phyloP scores from a whole-genome alignment of 2,888 invertebrate genomes.

The Plemyria rubiginata region DNA sequence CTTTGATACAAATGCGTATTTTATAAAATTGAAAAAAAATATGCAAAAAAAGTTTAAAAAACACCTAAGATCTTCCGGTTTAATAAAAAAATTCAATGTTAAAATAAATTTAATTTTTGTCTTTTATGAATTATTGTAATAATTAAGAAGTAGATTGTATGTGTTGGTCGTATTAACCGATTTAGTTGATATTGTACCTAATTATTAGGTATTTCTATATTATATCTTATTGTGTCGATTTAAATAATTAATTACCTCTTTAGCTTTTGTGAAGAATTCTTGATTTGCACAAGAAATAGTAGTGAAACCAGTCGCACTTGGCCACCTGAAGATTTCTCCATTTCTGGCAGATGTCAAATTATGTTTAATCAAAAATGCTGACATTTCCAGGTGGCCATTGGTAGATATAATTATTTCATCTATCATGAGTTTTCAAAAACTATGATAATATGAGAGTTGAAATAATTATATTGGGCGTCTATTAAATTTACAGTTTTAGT shows the following conservation, averaged over 20 bases:
- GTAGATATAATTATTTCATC: slow-evolving; percentile 36
- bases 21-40: slow-evolving; percentile 72
- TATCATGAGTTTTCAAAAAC: slow-evolving; percentile 22
- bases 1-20: slow-evolving; percentile 84
- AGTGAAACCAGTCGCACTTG: slow-evolving; percentile 65
- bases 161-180: slow-evolving; percentile 80
- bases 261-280: slow-evolving; percentile 80
- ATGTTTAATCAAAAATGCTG: slow-evolving; percentile 18
- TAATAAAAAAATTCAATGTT: slow-evolving; percentile 67
- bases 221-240: slow-evolving; percentile 81
- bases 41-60: slow-evolving; percentile 67
- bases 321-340: slow-evolving; percentile 47
- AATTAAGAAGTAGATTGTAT: slow-evolving; percentile 80
- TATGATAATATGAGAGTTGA: slow-evolving; percentile 27
- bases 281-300: slow-evolving; percentile 82
- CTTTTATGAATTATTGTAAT: slow-evolving; percentile 78
- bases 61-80: slow-evolving; percentile 81
- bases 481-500: slow-evolving; percentile 62
- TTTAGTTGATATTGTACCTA: slow-evolving; percentile 82
- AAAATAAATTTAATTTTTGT: slow-evolving; percentile 73
- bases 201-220: slow-evolving; percentile 80
- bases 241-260: slow-evolving; percentile 79
- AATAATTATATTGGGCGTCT: slow-evolving; percentile 38
- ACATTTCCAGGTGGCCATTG: slow-evolving; percentile 14
- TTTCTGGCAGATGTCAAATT: slow-evolving; percentile 5